phyloP scores from a whole-genome alignment of 2,797 vertebrate genomes.

The Novumbra hubbsi region DNA sequence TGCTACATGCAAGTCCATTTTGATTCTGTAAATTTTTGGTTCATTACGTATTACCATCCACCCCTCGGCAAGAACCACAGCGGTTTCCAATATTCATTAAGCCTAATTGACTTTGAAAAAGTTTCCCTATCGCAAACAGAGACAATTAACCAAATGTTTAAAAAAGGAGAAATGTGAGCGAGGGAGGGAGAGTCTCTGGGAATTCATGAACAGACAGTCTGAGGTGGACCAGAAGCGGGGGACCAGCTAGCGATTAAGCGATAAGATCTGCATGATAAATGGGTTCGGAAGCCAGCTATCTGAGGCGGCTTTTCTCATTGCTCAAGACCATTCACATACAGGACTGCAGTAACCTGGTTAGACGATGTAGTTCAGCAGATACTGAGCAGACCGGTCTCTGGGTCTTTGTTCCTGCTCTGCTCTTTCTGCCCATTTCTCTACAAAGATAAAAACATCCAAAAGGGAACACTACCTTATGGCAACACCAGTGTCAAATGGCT shows the following conservation, averaged over 20 bases:
- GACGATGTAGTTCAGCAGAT: slow-evolving; percentile 6
- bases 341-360: slow-evolving; percentile 7
- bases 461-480: neutral
- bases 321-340: slow-evolving; percentile 29
- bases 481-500: neutral
- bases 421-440: neutral
- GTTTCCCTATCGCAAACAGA: slow-evolving; percentile 19
- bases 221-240: slow-evolving; percentile 43
- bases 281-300: slow-evolving; percentile 47
- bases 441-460: neutral
- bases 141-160: slow-evolving; percentile 30
- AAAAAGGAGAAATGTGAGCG: neutral
- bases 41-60: neutral
- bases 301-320: slow-evolving; percentile 22
- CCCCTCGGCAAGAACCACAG: neutral
- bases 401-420: neutral
- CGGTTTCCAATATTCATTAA: neutral
- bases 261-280: slow-evolving; percentile 55
- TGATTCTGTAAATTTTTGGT: neutral
- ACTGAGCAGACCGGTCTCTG: neutral
- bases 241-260: slow-evolving; percentile 37
- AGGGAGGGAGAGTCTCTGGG: slow-evolving; percentile 26
- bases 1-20: neutral
- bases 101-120: neutral
- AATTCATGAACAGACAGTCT: slow-evolving; percentile 40